Conservation (phyloP, 2,888 invertebrate genomes). For the Colletes collaris region DNA sequence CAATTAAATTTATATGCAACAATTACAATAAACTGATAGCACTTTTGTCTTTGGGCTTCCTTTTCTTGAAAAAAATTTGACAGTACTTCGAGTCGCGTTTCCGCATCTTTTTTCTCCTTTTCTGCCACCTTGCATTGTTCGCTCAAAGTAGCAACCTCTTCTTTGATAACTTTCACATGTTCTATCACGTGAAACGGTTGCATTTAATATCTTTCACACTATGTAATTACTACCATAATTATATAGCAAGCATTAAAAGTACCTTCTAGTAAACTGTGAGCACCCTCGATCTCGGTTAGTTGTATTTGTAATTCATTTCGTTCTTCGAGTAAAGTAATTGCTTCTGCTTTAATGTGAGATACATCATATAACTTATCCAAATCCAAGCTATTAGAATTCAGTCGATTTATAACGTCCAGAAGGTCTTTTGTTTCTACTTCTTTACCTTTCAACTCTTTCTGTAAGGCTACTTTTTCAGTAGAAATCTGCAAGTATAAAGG, state of each 20-base stretch:
- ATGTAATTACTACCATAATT: background rate
- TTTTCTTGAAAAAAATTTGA: conserved; percentile 96
- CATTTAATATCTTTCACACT: conserved; percentile 35
- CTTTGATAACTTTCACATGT: conserved; percentile 82
- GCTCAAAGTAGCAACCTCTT: conserved; percentile 85
- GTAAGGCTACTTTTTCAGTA: conserved; percentile 70
- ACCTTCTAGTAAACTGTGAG: conserved; percentile 83
- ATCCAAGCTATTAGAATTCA: conserved; percentile 77
- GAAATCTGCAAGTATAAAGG: conserved; percentile 66
- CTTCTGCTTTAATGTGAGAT: conserved; percentile 86
- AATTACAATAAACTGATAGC: conserved; percentile 69
- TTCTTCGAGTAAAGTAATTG: conserved; percentile 85
- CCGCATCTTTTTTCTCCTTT: conserved; percentile 89
- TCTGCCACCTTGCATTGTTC: conserved; percentile 87
- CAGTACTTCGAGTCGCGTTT: conserved; percentile 92
- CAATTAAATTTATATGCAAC: background rate
- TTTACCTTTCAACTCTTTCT: conserved; percentile 75
- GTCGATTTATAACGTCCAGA: conserved; percentile 75
- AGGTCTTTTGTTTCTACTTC: conserved; percentile 78
- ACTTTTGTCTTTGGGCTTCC: conserved; percentile 94
- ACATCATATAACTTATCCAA: conserved; percentile 85
- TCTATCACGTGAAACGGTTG: conserved; percentile 73
- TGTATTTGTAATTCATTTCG: conserved; percentile 81
- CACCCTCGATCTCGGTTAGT: conserved; percentile 80
- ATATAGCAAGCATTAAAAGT: conserved; percentile 18